phyloP scores from a whole-genome alignment of 2,113 vertebrate species.

The rat (Rattus norvegicus) region DNA sequence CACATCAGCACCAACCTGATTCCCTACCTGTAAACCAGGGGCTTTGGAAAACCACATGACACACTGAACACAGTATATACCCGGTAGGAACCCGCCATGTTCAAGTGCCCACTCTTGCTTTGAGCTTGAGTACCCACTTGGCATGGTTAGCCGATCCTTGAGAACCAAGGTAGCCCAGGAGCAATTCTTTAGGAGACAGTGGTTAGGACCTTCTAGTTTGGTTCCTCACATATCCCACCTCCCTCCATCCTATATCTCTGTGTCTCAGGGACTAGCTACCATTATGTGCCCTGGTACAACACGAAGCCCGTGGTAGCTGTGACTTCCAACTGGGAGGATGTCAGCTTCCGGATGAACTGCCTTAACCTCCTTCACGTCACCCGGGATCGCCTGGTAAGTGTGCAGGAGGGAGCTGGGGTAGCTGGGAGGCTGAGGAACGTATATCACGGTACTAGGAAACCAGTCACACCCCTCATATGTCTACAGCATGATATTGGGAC shows the following conservation, averaged over 20 bases:
- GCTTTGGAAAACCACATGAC: background rate
- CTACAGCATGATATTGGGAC: background rate
- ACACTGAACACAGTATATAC: background rate
- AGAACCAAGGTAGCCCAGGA: background rate
- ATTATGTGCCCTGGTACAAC: constrained; percentile 86
- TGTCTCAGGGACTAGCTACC: constrained; percentile 82
- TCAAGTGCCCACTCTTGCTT: background rate
- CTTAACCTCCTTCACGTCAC: constrained; percentile 80
- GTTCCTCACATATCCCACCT: background rate
- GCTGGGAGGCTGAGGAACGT: background rate
- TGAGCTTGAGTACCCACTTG: background rate
- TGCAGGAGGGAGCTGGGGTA: accelerated
- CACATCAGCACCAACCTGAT: background rate
- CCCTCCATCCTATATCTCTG: background rate
- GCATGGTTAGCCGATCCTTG: background rate
- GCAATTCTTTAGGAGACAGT: background rate
- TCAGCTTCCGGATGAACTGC: constrained; percentile 72
- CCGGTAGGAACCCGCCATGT: accelerated
- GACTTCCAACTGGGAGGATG: constrained; percentile 84
- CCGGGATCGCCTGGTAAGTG: constrained; percentile 82
- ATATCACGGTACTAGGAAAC: background rate
- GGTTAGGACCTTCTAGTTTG: background rate
- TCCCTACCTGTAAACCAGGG: background rate
- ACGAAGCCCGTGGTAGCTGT: constrained; percentile 84
- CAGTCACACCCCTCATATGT: background rate